Conservation (phyloP, 2,888 invertebrate genomes). For the Drosophila ezoana region DNA sequence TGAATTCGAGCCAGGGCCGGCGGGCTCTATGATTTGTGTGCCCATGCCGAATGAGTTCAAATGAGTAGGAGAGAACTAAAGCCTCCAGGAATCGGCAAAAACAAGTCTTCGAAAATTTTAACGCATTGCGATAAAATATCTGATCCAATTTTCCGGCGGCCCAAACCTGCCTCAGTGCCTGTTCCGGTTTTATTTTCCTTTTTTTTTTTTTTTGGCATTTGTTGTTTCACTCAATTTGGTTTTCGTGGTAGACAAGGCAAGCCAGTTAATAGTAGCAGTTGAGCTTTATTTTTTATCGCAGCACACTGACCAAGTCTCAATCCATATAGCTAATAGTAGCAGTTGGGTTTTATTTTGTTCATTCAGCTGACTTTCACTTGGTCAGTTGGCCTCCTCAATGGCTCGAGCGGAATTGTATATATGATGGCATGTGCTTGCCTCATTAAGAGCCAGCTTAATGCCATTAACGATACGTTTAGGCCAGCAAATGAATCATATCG, state of each 20-base stretch:
- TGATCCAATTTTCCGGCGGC: conserved; percentile 65
- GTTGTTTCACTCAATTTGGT: conserved; percentile 43
- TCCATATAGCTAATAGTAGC: conserved; percentile 42
- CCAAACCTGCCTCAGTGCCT: conserved; percentile 12
- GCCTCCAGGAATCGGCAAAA: conserved; percentile 27
- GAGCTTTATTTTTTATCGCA: conserved; percentile 2
- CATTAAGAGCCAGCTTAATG: conserved; percentile 45
- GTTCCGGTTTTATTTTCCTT: conserved; percentile 48
- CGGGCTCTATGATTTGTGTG: conserved; percentile 71
- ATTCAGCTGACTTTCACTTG: conserved; percentile 48
- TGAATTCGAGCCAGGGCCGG: conserved; percentile 59
- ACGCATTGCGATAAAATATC: conserved; percentile 65
- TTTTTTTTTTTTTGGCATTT: conserved; percentile 7
- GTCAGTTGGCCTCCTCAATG: neutral
- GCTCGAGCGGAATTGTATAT: neutral
- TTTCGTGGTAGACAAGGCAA: conserved; percentile 49
- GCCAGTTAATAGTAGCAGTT: neutral
- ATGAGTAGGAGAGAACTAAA: conserved; percentile 19
- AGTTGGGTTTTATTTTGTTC: conserved; percentile 11
- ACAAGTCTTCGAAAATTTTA: conserved; percentile 27
- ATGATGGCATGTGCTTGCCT: conserved; percentile 32
- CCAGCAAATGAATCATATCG: conserved; percentile 48
- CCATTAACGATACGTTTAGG: conserved; percentile 12
- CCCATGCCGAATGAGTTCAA: conserved; percentile 49
- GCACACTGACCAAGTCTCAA: conserved; percentile 63